Percentiles rank a stretch among this genome's conserved stretches.
These are phyloP conservation scores for Bedellia somnulentella DNA, from an alignment of 2,888 invertebrate species.

Conservation along the genomic window DNA sequence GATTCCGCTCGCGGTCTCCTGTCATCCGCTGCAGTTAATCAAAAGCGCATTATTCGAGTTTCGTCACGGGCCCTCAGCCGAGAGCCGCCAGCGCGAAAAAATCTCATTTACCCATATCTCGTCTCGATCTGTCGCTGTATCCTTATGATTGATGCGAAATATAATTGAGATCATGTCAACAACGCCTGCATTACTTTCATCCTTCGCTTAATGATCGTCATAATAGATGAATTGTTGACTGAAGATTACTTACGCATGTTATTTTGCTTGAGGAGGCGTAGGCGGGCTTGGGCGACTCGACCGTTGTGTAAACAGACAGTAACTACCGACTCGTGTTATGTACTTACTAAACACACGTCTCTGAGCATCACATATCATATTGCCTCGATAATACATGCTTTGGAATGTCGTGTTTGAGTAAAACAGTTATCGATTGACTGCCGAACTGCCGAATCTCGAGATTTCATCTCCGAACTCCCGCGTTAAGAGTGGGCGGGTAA, in stretches of 20 bases:
- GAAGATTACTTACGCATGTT: not conserved
- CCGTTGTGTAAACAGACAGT: conserved; percentile 48
- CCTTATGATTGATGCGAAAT: conserved; percentile 29
- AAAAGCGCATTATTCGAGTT: conserved; percentile 47
- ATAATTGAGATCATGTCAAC: conserved; percentile 7
- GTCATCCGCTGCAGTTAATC: conserved; percentile 34
- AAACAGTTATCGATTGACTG: too few relatives aligned
- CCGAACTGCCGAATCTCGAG: too few relatives aligned
- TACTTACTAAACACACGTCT: conserved; percentile 23
- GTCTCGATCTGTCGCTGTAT: conserved; percentile 10
- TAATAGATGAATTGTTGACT: too few relatives aligned
- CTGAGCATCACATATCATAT: not conserved
- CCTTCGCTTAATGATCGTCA: not conserved
- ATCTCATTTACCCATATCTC: conserved; percentile 21
- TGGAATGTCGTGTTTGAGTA: too few relatives aligned
- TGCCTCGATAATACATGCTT: too few relatives aligned
- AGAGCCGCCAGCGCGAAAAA: conserved; percentile 20
- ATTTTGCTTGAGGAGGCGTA: not conserved
- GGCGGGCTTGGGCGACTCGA: conserved; percentile 40
- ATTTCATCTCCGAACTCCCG: too few relatives aligned
- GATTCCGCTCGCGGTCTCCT: conserved; percentile 13
- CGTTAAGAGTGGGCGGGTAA: too few relatives aligned
- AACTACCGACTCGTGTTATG: conserved; percentile 27
- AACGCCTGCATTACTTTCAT: too few relatives aligned
- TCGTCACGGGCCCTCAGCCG: conserved; percentile 29